phyloP scores from a whole-genome alignment of 2,888 invertebrate genomes.

The Emmelina monodactyla region DNA sequence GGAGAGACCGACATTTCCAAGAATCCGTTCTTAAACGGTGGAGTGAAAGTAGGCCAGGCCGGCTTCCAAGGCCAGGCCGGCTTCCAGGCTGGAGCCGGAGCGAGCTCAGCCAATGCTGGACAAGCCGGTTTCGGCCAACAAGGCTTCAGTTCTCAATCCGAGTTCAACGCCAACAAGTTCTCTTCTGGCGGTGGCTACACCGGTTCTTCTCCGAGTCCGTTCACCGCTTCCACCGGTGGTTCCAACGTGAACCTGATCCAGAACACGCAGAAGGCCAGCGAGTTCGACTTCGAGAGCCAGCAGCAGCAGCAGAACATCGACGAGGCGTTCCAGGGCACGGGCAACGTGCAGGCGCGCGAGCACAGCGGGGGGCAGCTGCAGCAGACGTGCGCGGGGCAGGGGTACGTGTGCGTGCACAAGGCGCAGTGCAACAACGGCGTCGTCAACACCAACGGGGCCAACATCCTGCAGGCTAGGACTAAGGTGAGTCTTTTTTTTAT shows the following conservation, averaged over 20 bases:
- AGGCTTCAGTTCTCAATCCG: not conserved
- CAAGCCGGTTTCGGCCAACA: not conserved
- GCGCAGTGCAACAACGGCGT: slow-evolving; percentile 69
- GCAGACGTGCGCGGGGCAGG: slow-evolving; percentile 65
- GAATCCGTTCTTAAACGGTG: slow-evolving; percentile 39
- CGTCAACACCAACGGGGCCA: slow-evolving; percentile 54
- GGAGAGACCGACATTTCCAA: slow-evolving; percentile 34
- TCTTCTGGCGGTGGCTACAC: slow-evolving; percentile 30
- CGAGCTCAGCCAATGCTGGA: not conserved
- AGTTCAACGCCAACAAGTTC: slow-evolving; percentile 15
- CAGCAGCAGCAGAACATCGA: slow-evolving; percentile 46
- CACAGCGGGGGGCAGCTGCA: slow-evolving; percentile 41
- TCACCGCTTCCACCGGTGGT: slow-evolving; percentile 32
- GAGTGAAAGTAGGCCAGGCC: slow-evolving; percentile 18
- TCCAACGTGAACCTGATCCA: slow-evolving; percentile 43
- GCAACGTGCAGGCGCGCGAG: slow-evolving; percentile 33
- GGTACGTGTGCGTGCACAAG: slow-evolving; percentile 68
- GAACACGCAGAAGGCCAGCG: slow-evolving; percentile 33
- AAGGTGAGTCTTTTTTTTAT: slow-evolving; percentile 51
- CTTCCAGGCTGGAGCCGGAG: slow-evolving; percentile 13
- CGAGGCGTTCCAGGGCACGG: slow-evolving; percentile 38
- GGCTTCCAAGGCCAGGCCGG: slow-evolving; percentile 16
- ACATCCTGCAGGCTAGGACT: slow-evolving; percentile 51
- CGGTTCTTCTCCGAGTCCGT: slow-evolving; percentile 47
- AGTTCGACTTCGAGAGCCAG: slow-evolving; percentile 36